These are phyloP conservation scores for Clostera curtula DNA, from an alignment of 2,888 invertebrate species.

Conservation along the genomic window DNA sequence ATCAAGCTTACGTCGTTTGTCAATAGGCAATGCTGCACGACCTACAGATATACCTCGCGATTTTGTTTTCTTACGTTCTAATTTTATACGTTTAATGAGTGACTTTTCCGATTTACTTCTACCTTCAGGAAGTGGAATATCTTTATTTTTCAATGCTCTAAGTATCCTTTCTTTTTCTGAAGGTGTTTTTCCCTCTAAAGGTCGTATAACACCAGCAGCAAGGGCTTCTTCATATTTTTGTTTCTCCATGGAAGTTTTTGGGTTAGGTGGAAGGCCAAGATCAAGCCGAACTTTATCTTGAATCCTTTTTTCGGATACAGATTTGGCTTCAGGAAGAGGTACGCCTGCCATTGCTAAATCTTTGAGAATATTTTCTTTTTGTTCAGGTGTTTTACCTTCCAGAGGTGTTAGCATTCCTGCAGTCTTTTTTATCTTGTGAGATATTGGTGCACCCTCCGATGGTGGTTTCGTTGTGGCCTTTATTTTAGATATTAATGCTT, in stretches of 20 bases:
- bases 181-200: constrained; percentile 21
- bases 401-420: too few species aligned
- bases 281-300: constrained; percentile 7
- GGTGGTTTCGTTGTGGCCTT: constrained; percentile 15
- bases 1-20: constrained; percentile 18
- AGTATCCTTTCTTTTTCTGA: constrained; percentile 24
- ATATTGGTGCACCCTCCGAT: too few species aligned
- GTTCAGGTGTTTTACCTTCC: constrained; percentile 9
- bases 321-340: constrained; percentile 5
- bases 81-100: constrained; percentile 20
- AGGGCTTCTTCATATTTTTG: constrained; percentile 11
- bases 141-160: constrained; percentile 13
- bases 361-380: constrained; percentile 18
- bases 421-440: too few species aligned
- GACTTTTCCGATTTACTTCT: constrained; percentile 25
- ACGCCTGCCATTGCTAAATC: constrained; percentile 15
- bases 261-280: constrained; percentile 6
- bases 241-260: background rate
- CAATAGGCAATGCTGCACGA: constrained; percentile 6
- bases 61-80: background rate
- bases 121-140: constrained; percentile 25
- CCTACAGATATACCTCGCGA: background rate
- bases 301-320: constrained; percentile 6
- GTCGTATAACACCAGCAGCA: constrained; percentile 21
- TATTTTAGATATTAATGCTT: constrained; percentile 11